Conservation (phyloP, 1,140 invertebrate genomes). For the Kradibia gibbosae region DNA sequence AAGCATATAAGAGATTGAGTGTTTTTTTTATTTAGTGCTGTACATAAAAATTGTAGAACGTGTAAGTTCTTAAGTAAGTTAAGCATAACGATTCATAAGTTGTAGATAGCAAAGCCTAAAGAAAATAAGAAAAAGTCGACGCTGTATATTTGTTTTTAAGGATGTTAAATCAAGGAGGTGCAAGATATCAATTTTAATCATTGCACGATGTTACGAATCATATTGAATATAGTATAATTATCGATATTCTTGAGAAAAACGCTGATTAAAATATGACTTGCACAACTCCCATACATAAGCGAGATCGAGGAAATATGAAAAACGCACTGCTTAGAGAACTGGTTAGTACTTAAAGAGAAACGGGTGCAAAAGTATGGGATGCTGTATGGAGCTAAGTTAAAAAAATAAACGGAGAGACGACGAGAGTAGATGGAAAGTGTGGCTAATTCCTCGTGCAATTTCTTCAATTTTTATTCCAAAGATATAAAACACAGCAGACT, state of each 20-base stretch:
- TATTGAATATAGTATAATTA: background rate
- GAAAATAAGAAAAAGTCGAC: constrained; percentile 45
- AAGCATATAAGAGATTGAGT: constrained; percentile 40
- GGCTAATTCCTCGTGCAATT: constrained; percentile 45
- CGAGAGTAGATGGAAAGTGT: constrained; percentile 15
- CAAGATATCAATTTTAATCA: background rate
- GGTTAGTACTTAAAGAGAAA: constrained; percentile 63
- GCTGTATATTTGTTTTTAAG: constrained; percentile 62
- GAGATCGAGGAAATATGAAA: constrained; percentile 29
- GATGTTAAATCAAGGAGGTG: constrained; percentile 46
- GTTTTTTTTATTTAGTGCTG: constrained; percentile 47
- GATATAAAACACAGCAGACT: constrained; percentile 28
- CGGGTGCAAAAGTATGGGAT: constrained; percentile 31
- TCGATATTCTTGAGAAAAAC: background rate
- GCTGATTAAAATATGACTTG: background rate
- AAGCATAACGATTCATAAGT: constrained; percentile 39
- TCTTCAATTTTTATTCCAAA: constrained; percentile 47
- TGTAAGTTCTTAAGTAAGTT: constrained; percentile 41
- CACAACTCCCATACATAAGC: background rate
- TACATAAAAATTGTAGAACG: constrained; percentile 44
- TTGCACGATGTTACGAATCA: background rate
- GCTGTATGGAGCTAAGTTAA: constrained; percentile 33
- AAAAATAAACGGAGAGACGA: constrained; percentile 31
- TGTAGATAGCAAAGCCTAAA: constrained; percentile 47
- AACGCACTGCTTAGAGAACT: constrained; percentile 49